These are phyloP conservation scores for Alcedo atthis DNA, from an alignment of 2,797 vertebrate genomes.

Conservation along the genomic window DNA sequence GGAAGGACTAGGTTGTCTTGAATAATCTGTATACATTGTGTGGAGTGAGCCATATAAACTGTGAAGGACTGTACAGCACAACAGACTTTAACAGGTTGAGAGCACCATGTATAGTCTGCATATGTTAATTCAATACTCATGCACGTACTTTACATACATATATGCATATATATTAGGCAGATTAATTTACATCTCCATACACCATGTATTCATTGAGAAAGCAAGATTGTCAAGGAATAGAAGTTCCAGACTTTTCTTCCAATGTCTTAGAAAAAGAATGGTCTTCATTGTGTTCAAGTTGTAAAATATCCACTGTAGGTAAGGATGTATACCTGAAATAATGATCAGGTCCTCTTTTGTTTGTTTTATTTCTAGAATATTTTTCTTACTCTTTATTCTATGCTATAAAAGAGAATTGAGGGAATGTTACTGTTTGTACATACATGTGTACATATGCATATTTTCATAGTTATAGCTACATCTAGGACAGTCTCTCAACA, in stretches of 20 bases:
- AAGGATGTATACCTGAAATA: not conserved
- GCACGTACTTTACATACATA: not conserved
- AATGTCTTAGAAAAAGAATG: not conserved
- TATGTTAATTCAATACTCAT: not conserved
- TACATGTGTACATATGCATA: fast-evolving
- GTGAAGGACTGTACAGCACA: not conserved
- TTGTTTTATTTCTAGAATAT: not conserved
- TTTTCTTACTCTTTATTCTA: not conserved
- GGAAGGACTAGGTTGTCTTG: not conserved
- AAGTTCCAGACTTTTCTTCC: not conserved
- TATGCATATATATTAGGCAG: not conserved
- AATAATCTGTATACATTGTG: not conserved
- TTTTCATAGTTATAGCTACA: not conserved
- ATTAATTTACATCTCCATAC: not conserved
- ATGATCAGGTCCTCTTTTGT: not conserved
- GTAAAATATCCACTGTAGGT: not conserved
- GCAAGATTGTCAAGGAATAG: not conserved
- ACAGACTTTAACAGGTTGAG: not conserved
- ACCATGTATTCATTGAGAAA: not conserved
- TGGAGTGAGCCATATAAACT: not conserved
- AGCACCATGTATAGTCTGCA: too few species aligned
- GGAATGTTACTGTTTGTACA: not conserved
- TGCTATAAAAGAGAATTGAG: not conserved
- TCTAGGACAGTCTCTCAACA: not conserved
- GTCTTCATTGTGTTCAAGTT: not conserved